A percentile compares a stretch with the other conserved stretches of the same genome.
These are phyloP conservation scores for Deroplatys truncata DNA, from an alignment of 2,888 invertebrate genomes.

Conservation along the genomic window DNA sequence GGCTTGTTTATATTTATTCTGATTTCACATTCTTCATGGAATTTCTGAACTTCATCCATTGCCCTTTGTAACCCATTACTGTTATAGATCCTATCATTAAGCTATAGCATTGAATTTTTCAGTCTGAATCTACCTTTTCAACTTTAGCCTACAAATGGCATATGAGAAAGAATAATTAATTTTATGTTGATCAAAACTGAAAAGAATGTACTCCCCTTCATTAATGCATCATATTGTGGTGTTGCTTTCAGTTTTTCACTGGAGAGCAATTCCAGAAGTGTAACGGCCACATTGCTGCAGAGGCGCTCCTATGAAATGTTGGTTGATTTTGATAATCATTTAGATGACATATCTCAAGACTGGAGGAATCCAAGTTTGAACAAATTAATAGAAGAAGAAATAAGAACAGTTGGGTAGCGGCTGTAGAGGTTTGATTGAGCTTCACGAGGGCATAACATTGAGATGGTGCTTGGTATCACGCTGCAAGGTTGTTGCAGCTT, in stretches of 20 bases:
- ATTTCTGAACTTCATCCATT: too few species aligned
- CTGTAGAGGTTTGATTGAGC: background rate
- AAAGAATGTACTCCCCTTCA: too few species aligned
- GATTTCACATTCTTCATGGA: too few species aligned
- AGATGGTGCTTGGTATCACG: background rate
- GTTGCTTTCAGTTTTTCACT: constrained; percentile 19
- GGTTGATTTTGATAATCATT: constrained; percentile 95
- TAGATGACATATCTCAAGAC: constrained; percentile 84
- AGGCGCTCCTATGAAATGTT: constrained; percentile 61
- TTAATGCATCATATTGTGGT: too few species aligned
- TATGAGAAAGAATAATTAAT: too few species aligned
- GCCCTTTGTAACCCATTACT: too few species aligned
- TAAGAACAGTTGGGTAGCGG: constrained; percentile 23
- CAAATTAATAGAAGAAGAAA: constrained; percentile 50
- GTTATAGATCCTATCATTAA: too few species aligned
- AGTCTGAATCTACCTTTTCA: too few species aligned
- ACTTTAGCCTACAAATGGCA: too few species aligned
- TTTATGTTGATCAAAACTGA: too few species aligned
- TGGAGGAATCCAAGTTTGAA: constrained; percentile 79
- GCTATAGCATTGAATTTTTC: too few species aligned
- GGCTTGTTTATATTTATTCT: too few species aligned
- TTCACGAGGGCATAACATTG: background rate
- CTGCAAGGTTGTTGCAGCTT: background rate
- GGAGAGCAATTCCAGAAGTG: constrained; percentile 51
- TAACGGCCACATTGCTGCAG: constrained; percentile 68